A percentile compares a stretch with the other conserved stretches of the same genome.
phyloP scores from a whole-genome alignment of 2,113 vertebrate species.

The Cinclus cinclus region DNA sequence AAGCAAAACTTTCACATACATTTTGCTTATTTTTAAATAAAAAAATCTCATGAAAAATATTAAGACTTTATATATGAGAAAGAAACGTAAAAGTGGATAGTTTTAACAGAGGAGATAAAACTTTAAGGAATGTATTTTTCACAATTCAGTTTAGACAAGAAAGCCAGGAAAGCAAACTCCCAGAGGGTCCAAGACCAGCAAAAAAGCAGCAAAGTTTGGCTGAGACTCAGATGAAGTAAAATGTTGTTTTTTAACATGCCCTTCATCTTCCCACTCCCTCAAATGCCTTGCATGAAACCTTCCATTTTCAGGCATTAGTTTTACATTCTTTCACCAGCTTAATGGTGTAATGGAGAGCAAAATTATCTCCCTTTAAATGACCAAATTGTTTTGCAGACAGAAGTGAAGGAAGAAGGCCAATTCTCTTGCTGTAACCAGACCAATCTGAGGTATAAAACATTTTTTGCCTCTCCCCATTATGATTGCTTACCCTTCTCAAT shows the following conservation, averaged over 20 bases:
- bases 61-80: not conserved
- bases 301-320: constrained; percentile 68
- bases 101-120: constrained; percentile 52
- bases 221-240: constrained; percentile 57
- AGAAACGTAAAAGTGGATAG: constrained; percentile 26
- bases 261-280: constrained; percentile 42
- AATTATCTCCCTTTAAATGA: constrained; percentile 58
- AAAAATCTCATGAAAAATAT: not conserved
- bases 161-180: constrained; percentile 59
- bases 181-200: constrained; percentile 48
- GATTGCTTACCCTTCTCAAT: constrained; percentile 13
- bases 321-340: constrained; percentile 27
- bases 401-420: constrained; percentile 25
- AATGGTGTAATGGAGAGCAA: constrained; percentile 66
- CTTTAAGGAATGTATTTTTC: constrained; percentile 35
- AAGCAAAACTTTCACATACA: not conserved
- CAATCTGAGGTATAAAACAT: not conserved
- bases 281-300: constrained; percentile 61
- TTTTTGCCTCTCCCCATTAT: not conserved
- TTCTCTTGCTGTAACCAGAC: not conserved
- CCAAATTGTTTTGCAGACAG: not conserved
- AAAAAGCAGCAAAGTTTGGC: constrained; percentile 52
- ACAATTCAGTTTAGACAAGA: constrained; percentile 20
- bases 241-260: constrained; percentile 38
- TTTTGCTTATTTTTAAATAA: not conserved